These are phyloP conservation scores for Sterna hirundo DNA, from an alignment of 2,113 vertebrate species.

Conservation along the genomic window DNA sequence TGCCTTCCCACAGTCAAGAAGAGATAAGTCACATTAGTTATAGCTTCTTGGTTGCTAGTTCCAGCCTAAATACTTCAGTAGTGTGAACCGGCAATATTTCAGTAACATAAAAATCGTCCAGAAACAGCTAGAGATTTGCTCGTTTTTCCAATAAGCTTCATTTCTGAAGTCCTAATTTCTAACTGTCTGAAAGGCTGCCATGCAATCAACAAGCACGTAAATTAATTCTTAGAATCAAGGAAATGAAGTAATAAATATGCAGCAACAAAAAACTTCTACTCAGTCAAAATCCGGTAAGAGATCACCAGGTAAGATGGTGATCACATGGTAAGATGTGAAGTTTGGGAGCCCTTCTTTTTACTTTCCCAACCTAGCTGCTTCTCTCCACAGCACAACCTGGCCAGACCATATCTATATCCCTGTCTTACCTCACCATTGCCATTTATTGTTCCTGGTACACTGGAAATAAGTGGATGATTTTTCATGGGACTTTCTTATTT, in stretches of 20 bases:
- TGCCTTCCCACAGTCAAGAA: neutral
- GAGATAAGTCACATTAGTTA: neutral
- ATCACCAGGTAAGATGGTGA: neutral
- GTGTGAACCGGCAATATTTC: neutral
- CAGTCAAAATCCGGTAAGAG: neutral
- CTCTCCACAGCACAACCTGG: neutral
- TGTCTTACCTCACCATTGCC: neutral
- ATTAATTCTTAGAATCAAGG: neutral
- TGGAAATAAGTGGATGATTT: neutral
- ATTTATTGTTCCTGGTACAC: neutral
- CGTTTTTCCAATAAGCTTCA: neutral
- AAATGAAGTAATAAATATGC: neutral
- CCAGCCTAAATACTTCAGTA: neutral
- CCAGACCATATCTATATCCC: neutral
- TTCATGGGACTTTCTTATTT: neutral
- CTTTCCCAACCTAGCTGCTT: accelerated
- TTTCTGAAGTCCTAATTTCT: neutral
- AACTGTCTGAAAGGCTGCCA: neutral
- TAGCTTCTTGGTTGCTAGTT: neutral
- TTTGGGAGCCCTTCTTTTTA: neutral
- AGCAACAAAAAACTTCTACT: neutral
- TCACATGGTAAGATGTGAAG: neutral
- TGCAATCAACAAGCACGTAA: neutral
- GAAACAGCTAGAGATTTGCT: neutral
- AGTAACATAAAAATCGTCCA: neutral